Conservation (phyloP, 1,140 invertebrate species). For the Formica exsecta region DNA sequence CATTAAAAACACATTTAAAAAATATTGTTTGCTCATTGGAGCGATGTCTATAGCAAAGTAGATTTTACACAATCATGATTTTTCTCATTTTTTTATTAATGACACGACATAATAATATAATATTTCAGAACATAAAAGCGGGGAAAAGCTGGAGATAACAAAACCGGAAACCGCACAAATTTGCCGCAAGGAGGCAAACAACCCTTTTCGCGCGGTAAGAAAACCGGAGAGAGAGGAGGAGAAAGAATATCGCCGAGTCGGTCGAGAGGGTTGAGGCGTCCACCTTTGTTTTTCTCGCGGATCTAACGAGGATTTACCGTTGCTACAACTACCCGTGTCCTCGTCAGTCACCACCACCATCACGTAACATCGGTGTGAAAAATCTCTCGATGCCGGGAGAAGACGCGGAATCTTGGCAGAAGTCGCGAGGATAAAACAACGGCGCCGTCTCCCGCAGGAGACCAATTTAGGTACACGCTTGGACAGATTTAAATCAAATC, state of each 20-base stretch:
- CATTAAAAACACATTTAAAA: no score
- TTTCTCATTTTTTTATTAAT: conserved; percentile 4
- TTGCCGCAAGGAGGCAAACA: conserved; percentile 19
- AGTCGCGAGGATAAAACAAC: conserved; percentile 34
- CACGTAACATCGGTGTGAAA: conserved; percentile 23
- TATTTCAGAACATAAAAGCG: conserved; percentile 34
- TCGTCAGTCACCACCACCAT: conserved; percentile 31
- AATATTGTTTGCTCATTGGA: no score
- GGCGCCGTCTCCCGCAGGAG: conserved; percentile 40
- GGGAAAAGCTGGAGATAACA: neutral
- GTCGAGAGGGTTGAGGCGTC: conserved; percentile 30
- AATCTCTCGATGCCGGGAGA: conserved; percentile 45
- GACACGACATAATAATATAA: conserved; percentile 10
- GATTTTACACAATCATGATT: neutral
- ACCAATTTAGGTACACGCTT: conserved; percentile 57
- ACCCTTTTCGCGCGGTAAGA: conserved; percentile 39
- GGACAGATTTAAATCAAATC: conserved; percentile 64
- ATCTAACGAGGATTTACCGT: conserved; percentile 82
- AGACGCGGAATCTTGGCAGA: conserved; percentile 35
- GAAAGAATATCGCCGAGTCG: conserved; percentile 54
- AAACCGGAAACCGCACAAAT: conserved; percentile 45
- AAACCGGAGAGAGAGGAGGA: conserved; percentile 10
- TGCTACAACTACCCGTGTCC: conserved; percentile 41
- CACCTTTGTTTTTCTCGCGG: conserved; percentile 79
- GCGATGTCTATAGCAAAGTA: neutral